Percentiles rank a stretch among this genome's conserved stretches.
Conservation (phyloP, 2,888 invertebrate genomes). For the Trisateles emortualis region DNA sequence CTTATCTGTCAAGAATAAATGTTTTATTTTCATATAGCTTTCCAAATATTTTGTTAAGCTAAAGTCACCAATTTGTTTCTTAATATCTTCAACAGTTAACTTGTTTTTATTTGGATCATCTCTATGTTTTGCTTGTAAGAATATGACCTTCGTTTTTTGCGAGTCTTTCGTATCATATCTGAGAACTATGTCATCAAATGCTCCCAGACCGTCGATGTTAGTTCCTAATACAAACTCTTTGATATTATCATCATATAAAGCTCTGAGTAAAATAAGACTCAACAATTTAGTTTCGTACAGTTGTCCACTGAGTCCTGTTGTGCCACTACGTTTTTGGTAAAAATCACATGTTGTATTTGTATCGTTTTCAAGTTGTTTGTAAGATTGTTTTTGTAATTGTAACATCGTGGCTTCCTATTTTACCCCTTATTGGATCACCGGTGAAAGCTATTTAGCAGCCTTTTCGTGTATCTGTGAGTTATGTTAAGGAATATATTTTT, state of each 20-base stretch:
- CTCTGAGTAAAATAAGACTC: constrained; percentile 36
- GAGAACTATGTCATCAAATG: constrained; percentile 46
- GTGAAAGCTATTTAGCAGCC: too few species aligned
- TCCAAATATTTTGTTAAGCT: constrained; percentile 29
- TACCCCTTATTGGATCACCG: too few species aligned
- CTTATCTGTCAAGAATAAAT: constrained; percentile 19
- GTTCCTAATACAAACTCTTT: constrained; percentile 27
- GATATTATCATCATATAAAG: constrained; percentile 26
- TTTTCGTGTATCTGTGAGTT: too few species aligned
- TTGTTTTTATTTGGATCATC: constrained; percentile 22
- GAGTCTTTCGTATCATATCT: constrained; percentile 28
- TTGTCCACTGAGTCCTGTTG: constrained; percentile 41
- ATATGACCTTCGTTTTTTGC: constrained; percentile 26
- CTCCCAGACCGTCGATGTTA: constrained; percentile 40
- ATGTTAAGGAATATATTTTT: too few species aligned
- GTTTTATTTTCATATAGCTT: constrained; percentile 32
- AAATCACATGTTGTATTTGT: not conserved
- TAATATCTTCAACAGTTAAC: constrained; percentile 25
- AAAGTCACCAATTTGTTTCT: constrained; percentile 19
- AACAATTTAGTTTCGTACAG: constrained; percentile 45
- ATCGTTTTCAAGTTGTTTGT: not conserved
- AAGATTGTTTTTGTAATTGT: too few species aligned
- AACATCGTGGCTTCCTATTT: too few species aligned
- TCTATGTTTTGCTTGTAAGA: constrained; percentile 47
- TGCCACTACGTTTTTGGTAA: constrained; percentile 1